Conservation (phyloP, 2,113 vertebrate genomes). For the Pterophyllum scalare region DNA sequence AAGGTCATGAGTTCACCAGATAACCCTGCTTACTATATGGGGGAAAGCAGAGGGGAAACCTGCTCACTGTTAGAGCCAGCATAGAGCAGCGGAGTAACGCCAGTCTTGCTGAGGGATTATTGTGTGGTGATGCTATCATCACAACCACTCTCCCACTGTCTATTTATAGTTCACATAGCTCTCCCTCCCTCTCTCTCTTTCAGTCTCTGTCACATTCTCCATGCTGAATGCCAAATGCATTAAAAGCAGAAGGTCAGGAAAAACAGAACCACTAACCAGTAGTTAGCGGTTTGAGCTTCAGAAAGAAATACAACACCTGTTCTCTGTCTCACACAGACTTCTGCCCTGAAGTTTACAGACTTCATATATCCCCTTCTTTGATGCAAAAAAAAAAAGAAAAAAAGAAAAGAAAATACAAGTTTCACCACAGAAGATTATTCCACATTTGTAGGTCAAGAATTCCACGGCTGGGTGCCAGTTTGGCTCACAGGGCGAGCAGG, state of each 20-base stretch:
- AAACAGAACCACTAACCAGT: slow-evolving; percentile 22
- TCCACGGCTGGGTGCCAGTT: not conserved
- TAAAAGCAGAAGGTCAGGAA: slow-evolving; percentile 47
- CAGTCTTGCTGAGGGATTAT: slow-evolving; percentile 59
- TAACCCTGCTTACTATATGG: slow-evolving; percentile 1
- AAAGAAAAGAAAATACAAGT: not conserved
- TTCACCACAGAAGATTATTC: not conserved
- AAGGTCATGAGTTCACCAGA: slow-evolving; percentile 21
- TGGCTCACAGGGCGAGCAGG: not conserved
- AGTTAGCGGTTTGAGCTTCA: slow-evolving; percentile 11
- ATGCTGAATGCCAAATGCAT: slow-evolving; percentile 55
- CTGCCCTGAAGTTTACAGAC: not conserved
- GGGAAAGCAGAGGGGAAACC: slow-evolving; percentile 30
- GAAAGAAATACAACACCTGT: slow-evolving; percentile 20
- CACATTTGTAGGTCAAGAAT: not conserved
- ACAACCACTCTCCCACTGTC: slow-evolving; percentile 64
- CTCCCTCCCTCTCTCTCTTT: slow-evolving; percentile 32
- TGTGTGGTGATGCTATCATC: slow-evolving; percentile 69
- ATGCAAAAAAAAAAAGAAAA: not conserved
- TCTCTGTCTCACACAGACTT: not conserved
- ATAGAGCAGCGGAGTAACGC: slow-evolving; percentile 18
- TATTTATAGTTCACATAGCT: slow-evolving; percentile 72
- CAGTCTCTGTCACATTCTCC: slow-evolving; percentile 67
- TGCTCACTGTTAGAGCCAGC: slow-evolving; percentile 4
- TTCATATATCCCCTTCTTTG: not conserved